Conservation (phyloP, 2,888 invertebrate genomes). For the Labia minor region DNA sequence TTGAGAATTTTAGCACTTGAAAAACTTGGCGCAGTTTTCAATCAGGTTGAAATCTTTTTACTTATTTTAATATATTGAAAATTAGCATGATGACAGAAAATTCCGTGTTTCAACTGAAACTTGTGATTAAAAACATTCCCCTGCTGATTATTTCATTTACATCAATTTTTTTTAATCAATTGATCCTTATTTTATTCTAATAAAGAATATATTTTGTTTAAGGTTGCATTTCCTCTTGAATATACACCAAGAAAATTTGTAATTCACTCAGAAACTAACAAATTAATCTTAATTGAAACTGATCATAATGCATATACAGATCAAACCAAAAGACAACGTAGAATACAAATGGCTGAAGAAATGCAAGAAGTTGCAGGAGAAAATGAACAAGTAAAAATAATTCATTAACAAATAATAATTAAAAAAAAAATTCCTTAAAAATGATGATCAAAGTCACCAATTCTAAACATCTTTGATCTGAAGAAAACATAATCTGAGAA, state of each 20-base stretch:
- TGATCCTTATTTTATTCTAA: no score
- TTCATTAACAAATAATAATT: no score
- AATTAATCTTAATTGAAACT: constrained; percentile 85
- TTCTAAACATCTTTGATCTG: not conserved
- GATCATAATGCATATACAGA: constrained; percentile 98
- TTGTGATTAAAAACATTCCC: constrained; percentile 45
- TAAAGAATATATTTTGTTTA: no score
- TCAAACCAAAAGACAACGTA: constrained; percentile 82
- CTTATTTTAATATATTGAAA: no score
- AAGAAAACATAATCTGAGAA: not conserved
- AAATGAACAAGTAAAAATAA: constrained; percentile 64
- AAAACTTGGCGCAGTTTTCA: constrained; percentile 96
- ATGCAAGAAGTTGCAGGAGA: constrained; percentile 95
- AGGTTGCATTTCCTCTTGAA: constrained; percentile 77
- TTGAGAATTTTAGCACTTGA: constrained; percentile 93
- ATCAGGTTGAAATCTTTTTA: constrained; percentile 48
- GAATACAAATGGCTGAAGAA: constrained; percentile 95
- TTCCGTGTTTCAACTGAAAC: constrained; percentile 53
- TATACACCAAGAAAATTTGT: constrained; percentile 93
- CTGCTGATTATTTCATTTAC: constrained; percentile 34
- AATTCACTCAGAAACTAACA: constrained; percentile 81
- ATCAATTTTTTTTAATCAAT: no score
- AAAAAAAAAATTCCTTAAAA: no score
- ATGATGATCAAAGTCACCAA: not conserved
- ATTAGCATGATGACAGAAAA: not conserved